Base-by-base conservation (phyloP, 2,888 invertebrate genomes). In the Heteromyza rotundicornis region DNA sequence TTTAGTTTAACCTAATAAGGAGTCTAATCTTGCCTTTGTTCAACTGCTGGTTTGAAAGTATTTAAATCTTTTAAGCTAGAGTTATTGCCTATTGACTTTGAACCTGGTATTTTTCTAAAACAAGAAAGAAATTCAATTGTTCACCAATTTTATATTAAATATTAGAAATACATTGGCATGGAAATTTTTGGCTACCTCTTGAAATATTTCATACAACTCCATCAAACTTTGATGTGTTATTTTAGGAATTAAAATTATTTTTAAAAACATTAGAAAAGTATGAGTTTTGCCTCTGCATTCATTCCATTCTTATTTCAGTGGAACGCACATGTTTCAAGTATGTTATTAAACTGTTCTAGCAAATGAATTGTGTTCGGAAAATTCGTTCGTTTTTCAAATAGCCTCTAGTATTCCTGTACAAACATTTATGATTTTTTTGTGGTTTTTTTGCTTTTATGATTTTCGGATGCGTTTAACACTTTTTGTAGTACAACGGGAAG, bases 251-350 rank as follows among this genome's bases (percentile, higher is more conserved):
- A 17, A 49, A 20, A 19, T 66, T 57, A n/a, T n/a, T 56, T 44
- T 56, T 44, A 16, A 20, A 56, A 53, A 53, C n/a, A 35, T 14
- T 10, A 35, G 14, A 35, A 35, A 44, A 44, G 17, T 16, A 35
- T 10, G 14, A 74, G 75, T 74, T 72, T 74, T 75, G 70, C 74
- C 72, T 65, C 62, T 69, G 62, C 70, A 60, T 54, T 7, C 27
- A 27, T 10, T 27, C 27, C 27, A 27, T 10, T 27, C 10, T 27
- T 27, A 27, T 10, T 27, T 10, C 5, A 7, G 27, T 7, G 7
- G 7, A 10, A 27, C 27, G 27, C 27, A 27, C 27, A 27, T 27
- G 27, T 27, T 27, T 27, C 7, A 40, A n/a, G 40, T n/a, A n/a
- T n/a, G 16, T 40, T 40, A 10, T n/a, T 40, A n/a, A 10, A n/a